These are phyloP conservation scores for Erithacus rubecula DNA, from an alignment of 2,797 vertebrate genomes.

Conservation along the genomic window DNA sequence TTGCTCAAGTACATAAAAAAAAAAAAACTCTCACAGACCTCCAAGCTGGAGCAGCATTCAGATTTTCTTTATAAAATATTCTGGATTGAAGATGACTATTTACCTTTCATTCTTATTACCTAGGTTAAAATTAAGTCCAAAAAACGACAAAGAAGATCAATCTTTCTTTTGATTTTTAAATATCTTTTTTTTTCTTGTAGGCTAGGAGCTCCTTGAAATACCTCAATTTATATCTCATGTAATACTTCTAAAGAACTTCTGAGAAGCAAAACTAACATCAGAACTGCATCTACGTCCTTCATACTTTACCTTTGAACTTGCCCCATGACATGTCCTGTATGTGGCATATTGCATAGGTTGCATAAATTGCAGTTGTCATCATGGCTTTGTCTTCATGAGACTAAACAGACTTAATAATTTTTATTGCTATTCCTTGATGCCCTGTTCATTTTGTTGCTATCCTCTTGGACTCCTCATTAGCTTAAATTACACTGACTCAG, in stretches of 20 bases:
- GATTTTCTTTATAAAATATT: not conserved
- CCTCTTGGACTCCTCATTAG: conserved; percentile 8
- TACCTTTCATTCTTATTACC: not conserved
- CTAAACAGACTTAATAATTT: conserved; percentile 12
- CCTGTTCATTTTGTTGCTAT: not conserved
- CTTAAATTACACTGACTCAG: conserved; percentile 8
- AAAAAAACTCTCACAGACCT: not conserved
- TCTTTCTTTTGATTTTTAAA: not conserved
- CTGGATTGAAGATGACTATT: not conserved
- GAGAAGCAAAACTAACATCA: not conserved
- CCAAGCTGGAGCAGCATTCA: not conserved
- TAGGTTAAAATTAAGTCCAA: not conserved
- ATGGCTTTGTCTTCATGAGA: not conserved
- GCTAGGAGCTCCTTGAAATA: not conserved
- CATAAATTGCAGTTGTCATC: not conserved
- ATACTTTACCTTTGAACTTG: not conserved
- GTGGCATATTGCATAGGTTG: not conserved
- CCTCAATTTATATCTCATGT: not conserved
- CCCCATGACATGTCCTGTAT: not conserved
- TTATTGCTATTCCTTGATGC: conserved; percentile 19
- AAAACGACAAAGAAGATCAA: not conserved
- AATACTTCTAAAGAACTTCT: not conserved
- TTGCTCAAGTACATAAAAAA: not conserved
- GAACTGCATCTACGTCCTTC: not conserved
- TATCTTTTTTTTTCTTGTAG: not conserved